These are phyloP conservation scores for Brachionus sp. DNA, from an alignment of 1,140 invertebrate genomes.

Conservation along the genomic window DNA sequence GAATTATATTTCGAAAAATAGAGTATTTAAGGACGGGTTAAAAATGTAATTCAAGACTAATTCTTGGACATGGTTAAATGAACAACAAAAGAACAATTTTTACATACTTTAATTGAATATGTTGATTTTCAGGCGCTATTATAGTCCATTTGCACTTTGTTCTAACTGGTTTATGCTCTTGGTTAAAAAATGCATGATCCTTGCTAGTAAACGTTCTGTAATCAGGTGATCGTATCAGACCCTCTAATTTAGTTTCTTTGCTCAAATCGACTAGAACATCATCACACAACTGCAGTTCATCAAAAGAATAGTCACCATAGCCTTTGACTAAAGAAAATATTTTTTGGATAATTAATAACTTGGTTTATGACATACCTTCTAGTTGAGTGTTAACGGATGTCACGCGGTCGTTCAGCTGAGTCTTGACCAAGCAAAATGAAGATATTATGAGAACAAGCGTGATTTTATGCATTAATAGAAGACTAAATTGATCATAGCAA, in stretches of 20 bases:
- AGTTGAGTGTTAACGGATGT: neutral
- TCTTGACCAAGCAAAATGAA: neutral
- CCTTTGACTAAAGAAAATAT: neutral
- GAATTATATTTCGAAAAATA: neutral
- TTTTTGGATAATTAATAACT: no score
- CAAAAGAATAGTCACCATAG: neutral
- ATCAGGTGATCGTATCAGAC: neutral
- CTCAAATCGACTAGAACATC: neutral
- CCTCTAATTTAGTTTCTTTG: neutral
- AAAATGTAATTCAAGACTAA: no score
- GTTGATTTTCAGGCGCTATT: neutral
- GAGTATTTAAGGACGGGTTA: no score
- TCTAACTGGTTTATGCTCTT: neutral
- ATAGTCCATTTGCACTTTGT: conserved; percentile 22
- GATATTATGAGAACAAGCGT: neutral
- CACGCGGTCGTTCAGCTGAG: neutral
- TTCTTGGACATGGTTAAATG: no score
- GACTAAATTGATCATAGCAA: neutral
- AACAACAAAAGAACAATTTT: neutral
- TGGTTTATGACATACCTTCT: neutral
- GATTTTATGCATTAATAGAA: neutral
- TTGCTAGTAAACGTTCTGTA: neutral
- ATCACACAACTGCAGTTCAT: neutral
- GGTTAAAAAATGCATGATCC: no score
- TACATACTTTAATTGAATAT: neutral